Percentiles rank a stretch among this genome's conserved stretches.
Conservation (phyloP, 2,113 vertebrate genomes). For the Jaculus jaculus region DNA sequence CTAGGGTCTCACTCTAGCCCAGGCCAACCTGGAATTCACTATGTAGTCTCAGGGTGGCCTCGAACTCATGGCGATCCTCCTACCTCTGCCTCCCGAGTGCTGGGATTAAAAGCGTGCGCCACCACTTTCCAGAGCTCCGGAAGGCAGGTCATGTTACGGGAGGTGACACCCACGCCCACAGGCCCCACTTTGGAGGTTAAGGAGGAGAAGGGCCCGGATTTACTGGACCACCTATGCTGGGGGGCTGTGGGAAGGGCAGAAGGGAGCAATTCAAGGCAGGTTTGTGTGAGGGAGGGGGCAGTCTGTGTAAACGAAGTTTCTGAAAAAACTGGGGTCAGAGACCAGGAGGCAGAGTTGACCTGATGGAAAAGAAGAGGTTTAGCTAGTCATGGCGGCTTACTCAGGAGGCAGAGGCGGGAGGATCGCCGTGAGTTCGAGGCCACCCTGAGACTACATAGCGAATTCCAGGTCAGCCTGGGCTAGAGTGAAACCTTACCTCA, state of each 20-base stretch:
- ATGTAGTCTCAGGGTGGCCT: no score
- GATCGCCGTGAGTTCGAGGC: no score
- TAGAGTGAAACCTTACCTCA: no score
- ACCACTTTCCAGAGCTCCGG: not conserved
- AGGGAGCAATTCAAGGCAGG: not conserved
- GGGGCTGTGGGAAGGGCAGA: not conserved
- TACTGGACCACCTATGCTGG: not conserved
- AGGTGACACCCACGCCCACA: not conserved
- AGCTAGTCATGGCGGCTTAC: no score
- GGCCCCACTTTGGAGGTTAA: not conserved
- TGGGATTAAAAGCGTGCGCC: no score
- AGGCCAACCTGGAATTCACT: no score
- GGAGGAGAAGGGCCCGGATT: not conserved
- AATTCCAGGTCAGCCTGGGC: no score
- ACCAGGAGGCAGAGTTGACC: not conserved
- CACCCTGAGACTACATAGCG: no score
- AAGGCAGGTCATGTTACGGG: not conserved
- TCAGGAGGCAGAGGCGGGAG: no score
- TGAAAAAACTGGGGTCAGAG: not conserved
- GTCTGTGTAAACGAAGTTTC: not conserved
- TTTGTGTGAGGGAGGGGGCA: not conserved
- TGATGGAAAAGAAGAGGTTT: not conserved
- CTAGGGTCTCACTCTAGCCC: no score
- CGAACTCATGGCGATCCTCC: no score
- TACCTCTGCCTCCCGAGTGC: no score